phyloP scores from a whole-genome alignment of 2,888 invertebrate genomes.

The Platynereis dumerilii region DNA sequence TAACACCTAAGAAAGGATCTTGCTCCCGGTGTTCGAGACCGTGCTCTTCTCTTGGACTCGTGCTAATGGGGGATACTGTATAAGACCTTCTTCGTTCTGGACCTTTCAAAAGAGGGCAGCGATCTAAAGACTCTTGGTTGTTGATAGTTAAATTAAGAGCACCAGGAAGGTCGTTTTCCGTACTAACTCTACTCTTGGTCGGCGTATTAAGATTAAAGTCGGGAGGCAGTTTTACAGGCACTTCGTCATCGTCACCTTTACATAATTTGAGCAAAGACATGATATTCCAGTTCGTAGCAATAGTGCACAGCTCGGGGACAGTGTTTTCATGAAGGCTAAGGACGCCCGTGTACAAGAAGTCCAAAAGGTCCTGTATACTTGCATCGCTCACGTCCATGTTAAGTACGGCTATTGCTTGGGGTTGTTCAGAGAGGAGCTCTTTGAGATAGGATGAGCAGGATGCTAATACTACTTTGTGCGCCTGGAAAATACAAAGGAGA shows the following conservation, averaged over 20 bases:
- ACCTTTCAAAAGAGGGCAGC: neutral
- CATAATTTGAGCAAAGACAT: neutral
- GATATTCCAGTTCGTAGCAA: neutral
- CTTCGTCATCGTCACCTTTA: neutral
- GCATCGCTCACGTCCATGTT: neutral
- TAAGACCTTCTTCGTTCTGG: neutral
- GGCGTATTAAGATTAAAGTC: too few species aligned
- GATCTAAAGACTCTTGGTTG: neutral
- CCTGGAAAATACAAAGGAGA: too few species aligned
- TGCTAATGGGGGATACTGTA: neutral
- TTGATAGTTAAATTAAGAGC: neutral
- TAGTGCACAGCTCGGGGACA: neutral
- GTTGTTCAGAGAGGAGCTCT: neutral
- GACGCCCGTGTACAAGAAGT: neutral
- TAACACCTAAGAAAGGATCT: neutral
- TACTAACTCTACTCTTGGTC: neutral
- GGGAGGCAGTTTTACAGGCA: neutral
- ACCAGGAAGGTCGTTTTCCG: neutral
- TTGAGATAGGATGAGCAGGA: neutral
- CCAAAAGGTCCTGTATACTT: neutral
- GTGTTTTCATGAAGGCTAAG: conserved; percentile 2
- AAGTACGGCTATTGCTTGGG: neutral
- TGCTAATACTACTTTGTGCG: conserved; percentile 7
- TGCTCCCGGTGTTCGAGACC: neutral
- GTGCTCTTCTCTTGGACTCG: neutral